Evolutionary conservation across 1,140 invertebrate species (phyloP), one percentile per base, ranked within the genome.

Genomic region (Drosophila ercepeae): DNA sequence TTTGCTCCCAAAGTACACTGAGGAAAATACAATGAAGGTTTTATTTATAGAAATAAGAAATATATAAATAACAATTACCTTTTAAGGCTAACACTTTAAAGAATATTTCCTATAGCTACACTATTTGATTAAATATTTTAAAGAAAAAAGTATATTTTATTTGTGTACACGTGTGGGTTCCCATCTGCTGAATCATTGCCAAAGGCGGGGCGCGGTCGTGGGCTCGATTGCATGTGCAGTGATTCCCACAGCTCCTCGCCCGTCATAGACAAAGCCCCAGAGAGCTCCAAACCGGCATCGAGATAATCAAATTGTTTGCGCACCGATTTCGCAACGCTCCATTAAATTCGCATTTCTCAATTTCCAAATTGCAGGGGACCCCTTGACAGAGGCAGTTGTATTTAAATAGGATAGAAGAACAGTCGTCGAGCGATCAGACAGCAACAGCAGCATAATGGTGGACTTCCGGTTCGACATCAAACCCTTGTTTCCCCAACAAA

Each of bases 401-500:
- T 6, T 19, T 29, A 34, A 49, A 18, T 8, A 23, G 13, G 25
- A 57, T 6, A 49, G 11, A n/a, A 39, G 36, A 39, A 16, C 36
- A 16, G 36, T 11, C n/a, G 34, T n/a, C n/a, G n/a, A n/a, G n/a
- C n/a, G n/a, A n/a, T n/a, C n/a, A n/a, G n/a, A n/a, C n/a, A n/a
- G n/a, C n/a, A 57, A 61, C 25, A 61, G 54, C 34, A 9, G 14
- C 25, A 73, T 65, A 67, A 91, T 90, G 90, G 94, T 94, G 93
- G 94, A 94, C 83, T 94, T 94, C 90, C 92, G 92, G 64, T 94
- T 94, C 89, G 92, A 93, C 78, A 91, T 94, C 57, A 93, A 93
- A 76, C 93, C 92, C 65, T 84, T 94, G 39, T 92, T 94, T 63
- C 92, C 92, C 19, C 91, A 92, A 64, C 92, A 92, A 52, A 93